Conservation (phyloP, 2,888 invertebrate genomes). For the Euzophera pinguis region DNA sequence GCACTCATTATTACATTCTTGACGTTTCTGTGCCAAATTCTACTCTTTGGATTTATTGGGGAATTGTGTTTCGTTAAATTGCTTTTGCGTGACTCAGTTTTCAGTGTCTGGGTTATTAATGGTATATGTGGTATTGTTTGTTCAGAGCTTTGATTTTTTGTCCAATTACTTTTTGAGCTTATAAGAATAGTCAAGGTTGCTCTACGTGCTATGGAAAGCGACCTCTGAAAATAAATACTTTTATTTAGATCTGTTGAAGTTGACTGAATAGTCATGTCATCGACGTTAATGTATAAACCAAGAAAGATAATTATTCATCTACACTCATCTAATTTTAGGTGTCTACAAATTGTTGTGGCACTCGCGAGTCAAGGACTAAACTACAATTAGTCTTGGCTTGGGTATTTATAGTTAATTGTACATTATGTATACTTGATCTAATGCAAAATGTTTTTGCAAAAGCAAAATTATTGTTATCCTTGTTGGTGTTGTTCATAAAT, state of each 20-base stretch:
- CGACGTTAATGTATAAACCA: too few relatives aligned
- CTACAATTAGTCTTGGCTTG: not conserved
- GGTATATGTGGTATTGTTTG: not conserved
- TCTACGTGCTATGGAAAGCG: too few relatives aligned
- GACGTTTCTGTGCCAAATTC: conserved; percentile 13
- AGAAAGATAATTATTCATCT: not conserved
- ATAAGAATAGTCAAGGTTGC: too few relatives aligned
- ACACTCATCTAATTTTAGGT: not conserved
- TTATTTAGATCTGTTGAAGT: too few relatives aligned
- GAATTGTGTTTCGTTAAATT: conserved; percentile 13
- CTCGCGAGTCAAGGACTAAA: not conserved
- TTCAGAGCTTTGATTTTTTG: not conserved
- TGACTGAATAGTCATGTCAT: too few relatives aligned
- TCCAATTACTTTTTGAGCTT: not conserved
- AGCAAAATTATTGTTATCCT: too few relatives aligned
- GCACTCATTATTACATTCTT: conserved; percentile 38
- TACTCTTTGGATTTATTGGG: conserved; percentile 6
- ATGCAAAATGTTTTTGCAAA: too few relatives aligned
- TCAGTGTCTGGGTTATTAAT: conserved; percentile 10
- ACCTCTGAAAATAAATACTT: too few relatives aligned
- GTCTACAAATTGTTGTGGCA: not conserved
- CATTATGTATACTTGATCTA: not conserved
- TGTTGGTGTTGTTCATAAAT: too few relatives aligned
- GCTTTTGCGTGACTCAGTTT: conserved; percentile 12
- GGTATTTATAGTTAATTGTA: conserved; percentile 1